phyloP scores from a whole-genome alignment of 2,113 vertebrate genomes.

The Ochotona princeps region DNA sequence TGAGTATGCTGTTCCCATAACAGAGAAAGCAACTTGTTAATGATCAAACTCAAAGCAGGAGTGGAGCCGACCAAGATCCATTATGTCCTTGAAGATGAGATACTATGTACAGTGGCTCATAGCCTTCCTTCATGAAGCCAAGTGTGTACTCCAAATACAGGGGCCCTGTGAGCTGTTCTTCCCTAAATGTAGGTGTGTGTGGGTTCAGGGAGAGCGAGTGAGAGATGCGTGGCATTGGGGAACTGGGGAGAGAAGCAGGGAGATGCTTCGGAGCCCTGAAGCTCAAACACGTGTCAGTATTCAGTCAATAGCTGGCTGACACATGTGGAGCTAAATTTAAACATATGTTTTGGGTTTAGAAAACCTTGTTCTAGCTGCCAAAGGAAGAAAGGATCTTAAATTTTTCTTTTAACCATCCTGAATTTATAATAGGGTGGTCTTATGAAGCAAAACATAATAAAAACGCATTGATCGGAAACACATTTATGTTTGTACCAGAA shows the following conservation, averaged over 20 bases:
- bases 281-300: conserved; percentile 73
- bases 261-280: conserved; percentile 55
- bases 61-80: conserved; percentile 30
- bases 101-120: background rate
- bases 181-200: background rate
- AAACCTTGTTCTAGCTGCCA: conserved; percentile 78
- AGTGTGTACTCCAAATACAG: background rate
- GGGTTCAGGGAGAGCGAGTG: background rate
- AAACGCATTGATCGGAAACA: conserved; percentile 77
- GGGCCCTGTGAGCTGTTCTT: background rate
- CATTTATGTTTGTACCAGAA: conserved; percentile 72
- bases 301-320: conserved; percentile 75
- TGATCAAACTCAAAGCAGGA: conserved; percentile 18
- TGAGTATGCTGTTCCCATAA: background rate
- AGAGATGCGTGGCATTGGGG: background rate
- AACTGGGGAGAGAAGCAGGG: conserved; percentile 41
- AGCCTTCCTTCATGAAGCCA: background rate
- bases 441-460: conserved; percentile 73
- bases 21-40: conserved; percentile 43
- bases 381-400: conserved; percentile 72
- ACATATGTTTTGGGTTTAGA: conserved; percentile 78
- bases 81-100: background rate
- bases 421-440: conserved; percentile 75
- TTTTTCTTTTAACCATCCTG: conserved; percentile 75
- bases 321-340: conserved; percentile 81